Evolutionary conservation across 2,888 invertebrate genomes (phyloP), one percentile per base, ranked within the genome.

Genomic region (Hipparchia sbordonii): DNA sequence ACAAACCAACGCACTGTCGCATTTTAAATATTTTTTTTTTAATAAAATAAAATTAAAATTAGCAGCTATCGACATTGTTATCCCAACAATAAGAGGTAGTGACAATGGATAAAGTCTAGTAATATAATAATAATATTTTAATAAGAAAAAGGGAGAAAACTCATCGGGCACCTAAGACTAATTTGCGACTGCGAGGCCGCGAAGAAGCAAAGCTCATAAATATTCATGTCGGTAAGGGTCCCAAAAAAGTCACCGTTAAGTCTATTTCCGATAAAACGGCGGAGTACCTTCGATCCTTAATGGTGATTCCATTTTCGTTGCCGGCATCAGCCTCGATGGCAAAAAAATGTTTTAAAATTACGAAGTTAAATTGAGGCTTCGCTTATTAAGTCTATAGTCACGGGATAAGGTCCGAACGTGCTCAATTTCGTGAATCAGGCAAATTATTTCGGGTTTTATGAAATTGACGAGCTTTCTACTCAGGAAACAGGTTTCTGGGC

Each of bases 201-300:
- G 80, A 87, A 89, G 87, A 88, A 85, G 84, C 84, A 80, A 78
- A 80, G 75, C 85, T 92, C 89, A 93, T 93, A 90, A 93, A 92
- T 93, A 92, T 93, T 91, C 93, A 92, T 89, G 87, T 86, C 85
- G 88, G 87, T 87, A 89, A 87, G 84, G 86, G 86, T 84, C 87
- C 85, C 85, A 52, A 82, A 86, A 89, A 91, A 91, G 90, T 89
- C 90, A 89, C 85, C 84, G 85, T 86, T 91, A 92, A 92, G 92
- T 88, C 89, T 85, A 87, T 92, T 91, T 88, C 87, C 90, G 87
- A 91, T 91, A 91, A 89, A 87, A 86, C 83, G 83, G 77, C 81
- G 82, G 82, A 83, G 85, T 82, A 82, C 81, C 82, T 80, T 78
- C 79, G 82, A 84, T 83, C 83, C 86, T 84, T 88, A 87, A 88